A percentile compares a stretch with the other conserved stretches of the same genome.
Conservation (phyloP, 1,140 invertebrate genomes). For the Nephotettix cincticeps region DNA sequence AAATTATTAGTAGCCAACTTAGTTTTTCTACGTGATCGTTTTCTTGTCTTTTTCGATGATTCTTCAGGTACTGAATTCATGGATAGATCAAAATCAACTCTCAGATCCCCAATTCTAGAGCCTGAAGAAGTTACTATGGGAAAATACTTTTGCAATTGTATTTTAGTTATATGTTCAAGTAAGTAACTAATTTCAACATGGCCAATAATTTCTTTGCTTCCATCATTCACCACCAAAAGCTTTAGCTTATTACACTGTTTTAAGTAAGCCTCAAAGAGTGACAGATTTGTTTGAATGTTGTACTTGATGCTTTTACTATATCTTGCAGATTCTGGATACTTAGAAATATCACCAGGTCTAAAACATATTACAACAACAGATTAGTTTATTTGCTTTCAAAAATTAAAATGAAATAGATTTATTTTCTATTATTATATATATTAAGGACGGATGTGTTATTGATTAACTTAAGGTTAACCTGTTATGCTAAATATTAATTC, state of each 20-base stretch:
- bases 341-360: background rate
- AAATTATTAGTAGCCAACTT: background rate
- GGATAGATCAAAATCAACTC: conserved; percentile 1
- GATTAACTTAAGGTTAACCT: too few relatives aligned
- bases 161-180: background rate
- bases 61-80: background rate
- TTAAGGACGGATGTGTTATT: too few relatives aligned
- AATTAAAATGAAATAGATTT: too few relatives aligned
- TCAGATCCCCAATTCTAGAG: background rate
- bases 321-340: background rate
- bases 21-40: background rate
- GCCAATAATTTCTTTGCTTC: conserved; percentile 7
- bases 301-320: background rate
- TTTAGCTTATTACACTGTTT: conserved; percentile 9
- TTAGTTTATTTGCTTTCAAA: too few relatives aligned
- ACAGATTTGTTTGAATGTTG: conserved; percentile 11
- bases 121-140: conserved; percentile 9
- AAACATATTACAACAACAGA: too few relatives aligned
- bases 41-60: background rate
- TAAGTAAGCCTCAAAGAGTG: conserved; percentile 12
- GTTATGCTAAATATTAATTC: too few relatives aligned
- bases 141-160: conserved; percentile 15
- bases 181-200: background rate
- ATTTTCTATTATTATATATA: too few relatives aligned
- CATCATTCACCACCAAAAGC: background rate